Evolutionary conservation across 2,888 invertebrate species (phyloP), one percentile per base, ranked within the genome.

Genomic region (Acronicta aceris): DNA sequence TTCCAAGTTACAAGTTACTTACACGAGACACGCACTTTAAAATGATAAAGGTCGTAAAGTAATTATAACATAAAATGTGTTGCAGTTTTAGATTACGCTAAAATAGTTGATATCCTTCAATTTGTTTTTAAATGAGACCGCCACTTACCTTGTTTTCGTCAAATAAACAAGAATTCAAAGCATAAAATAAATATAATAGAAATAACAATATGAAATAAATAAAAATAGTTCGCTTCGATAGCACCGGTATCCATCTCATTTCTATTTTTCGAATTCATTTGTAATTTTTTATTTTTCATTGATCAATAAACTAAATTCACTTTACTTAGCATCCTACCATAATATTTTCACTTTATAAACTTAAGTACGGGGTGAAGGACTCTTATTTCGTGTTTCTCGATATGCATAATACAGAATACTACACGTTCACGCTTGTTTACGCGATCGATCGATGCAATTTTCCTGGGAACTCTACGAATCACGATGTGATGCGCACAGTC

Each of bases 181-280:
- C 85, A 90, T 92, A 93, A 64, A 93, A 89, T 90, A 93, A 89
- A 89, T 93, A 93, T 79, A 94, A 88, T 85, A 93, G 84, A 89
- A 91, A 91, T 64, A 94, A 86, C 79, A 90, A 85, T 87, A 84
- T 86, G 82, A 91, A 90, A 89, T 89, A 93, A 75, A 90, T 87
- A 89, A 91, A 91, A 73, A 89, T 83, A 87, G 86, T 90, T 89
- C 90, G 89, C 81, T 89, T 93, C 86, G 92, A 86, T 79, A 90
- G 76, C 76, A 85, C 84, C 81, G 89, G 85, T 82, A 88, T 82
- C 86, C 92, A 93, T 92, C 82, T 92, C 94, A 94, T 93, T 83
- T 84, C 91, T 89, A 66, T 75, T 86, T 81, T 84, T 84, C 65
- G 84, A 78, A 88, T 83, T 86, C 93, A 93, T 93, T 91, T 85